Base-by-base conservation (phyloP, 2,888 invertebrate species). In the Napeogenes inachia region DNA sequence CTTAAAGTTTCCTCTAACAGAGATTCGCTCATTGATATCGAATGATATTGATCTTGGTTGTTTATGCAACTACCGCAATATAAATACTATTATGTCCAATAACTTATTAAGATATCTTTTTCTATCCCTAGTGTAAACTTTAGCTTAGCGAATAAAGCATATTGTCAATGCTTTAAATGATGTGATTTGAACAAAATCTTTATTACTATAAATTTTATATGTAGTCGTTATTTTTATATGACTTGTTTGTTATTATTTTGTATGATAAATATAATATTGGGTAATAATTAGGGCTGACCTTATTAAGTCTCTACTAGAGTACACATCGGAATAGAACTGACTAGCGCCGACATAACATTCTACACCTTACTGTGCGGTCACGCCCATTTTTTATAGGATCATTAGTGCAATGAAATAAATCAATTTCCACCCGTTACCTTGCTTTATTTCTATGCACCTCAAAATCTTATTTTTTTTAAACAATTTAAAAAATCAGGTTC, bases 381-480 rank as follows among this genome's bases (percentile, higher is more conserved):
- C 42, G 42, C 42, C 42, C 42, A 42, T 13, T 58, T 55, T 60
- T 62, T 62, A 58, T 55, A 62, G 42, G 45, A 54, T 58, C 54
- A 54, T 56, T 63, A 65, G 56, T 63, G 61, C 62, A 3, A 42
- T 42, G 42, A 59, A 57, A 59, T 59, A 64, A 57, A 65, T 54
- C 38, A 30, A 46, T 46, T 56, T 54, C 54, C 58, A 61, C 63
- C 46, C 47, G 57, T 65, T 60, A 32, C n/a, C 35, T 53, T 60
- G 45, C 54, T 13, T 57, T 62, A 42, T 42, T 42, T 10, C 42
- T 42, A 2, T 10, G 3, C 10, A 10, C 42, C 12, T 42, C 8
- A 8, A 12, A 42, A 10, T 10, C 5, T 42, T 8, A 6, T 5
- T 4, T 35, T 35, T 6, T 35, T 35, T 6, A 35, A 35, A 35